Base-by-base conservation (phyloP, 2,888 invertebrate species). In the Quadroppia sp. region DNA sequence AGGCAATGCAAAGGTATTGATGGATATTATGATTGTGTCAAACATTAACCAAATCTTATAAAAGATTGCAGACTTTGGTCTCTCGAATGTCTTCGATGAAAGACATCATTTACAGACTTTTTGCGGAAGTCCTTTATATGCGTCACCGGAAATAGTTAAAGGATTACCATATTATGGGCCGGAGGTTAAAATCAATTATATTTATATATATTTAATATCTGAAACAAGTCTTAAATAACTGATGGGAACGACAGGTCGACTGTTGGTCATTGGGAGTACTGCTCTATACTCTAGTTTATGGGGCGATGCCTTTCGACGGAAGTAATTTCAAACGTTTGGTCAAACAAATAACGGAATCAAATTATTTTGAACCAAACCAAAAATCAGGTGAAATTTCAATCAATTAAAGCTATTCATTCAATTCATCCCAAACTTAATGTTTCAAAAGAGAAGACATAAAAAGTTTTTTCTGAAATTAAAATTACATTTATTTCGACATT, bases 281-380 rank as follows among this genome's bases (percentile, higher is more conserved):
- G 69, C 86, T 99, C 13, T 99, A 99, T 83, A 98, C 98, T 67
- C 86, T 99, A 81, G 97, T 99, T 78, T 99, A 98, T 83, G 98
- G 98, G 79, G 95, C 97, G 78, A 99, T 99, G 99, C 99, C 87
- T 72, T 98, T 98, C 82, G 98, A 98, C 85, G 98, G 98, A 76
- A 93, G 94, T 77, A 96, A 98, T 85, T 98, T 98, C 84, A 95
- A 95, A 84, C 88, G 93, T 80, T 88, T 99, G 81, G 95, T 96
- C 77, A 90, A 92, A 81, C 96, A 97, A 85, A 98, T 98, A 81
- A 95, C 96, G 80, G 90, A 92, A 81, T 97, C 97, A 6, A 95
- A 96, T 83, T 99, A 97, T 83, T 96, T 92, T 82, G 97, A 98
- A 84, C 98, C 98, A 67, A 90, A 92, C 80, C 90, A 88, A 79